These are phyloP conservation scores for Drosophila mettleri DNA, from an alignment of 2,888 invertebrate species.

Conservation along the genomic window DNA sequence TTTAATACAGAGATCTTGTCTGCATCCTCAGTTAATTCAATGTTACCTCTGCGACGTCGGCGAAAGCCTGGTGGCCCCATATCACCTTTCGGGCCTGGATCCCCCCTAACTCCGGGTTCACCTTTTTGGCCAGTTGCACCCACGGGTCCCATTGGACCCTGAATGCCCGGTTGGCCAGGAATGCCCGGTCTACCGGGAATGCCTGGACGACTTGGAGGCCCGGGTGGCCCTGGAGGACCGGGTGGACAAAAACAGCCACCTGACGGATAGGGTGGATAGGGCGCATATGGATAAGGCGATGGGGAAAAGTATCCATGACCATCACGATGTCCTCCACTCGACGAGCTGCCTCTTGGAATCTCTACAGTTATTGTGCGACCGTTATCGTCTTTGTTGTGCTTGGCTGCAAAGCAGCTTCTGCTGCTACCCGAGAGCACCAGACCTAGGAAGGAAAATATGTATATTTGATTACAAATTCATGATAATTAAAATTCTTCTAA, in stretches of 20 bases:
- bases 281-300: background rate
- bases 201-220: background rate
- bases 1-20: background rate
- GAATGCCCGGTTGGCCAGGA: background rate
- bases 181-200: background rate
- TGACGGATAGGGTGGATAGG: background rate
- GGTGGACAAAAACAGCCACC: conserved; percentile 1
- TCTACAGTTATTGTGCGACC: background rate
- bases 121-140: background rate
- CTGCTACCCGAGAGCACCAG: background rate
- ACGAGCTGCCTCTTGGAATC: background rate
- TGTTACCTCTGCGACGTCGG: background rate
- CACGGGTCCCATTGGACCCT: background rate
- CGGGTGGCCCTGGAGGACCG: background rate
- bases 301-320: background rate
- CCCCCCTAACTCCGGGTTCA: background rate
- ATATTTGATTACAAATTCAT: background rate
- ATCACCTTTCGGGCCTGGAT: background rate
- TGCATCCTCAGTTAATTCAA: background rate
- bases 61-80: background rate
- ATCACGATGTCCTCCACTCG: background rate
- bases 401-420: background rate
- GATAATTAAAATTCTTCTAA: background rate
- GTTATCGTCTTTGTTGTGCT: background rate
- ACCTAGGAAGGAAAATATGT: background rate